Evolutionary conservation across 2,797 vertebrate species (phyloP).

Genomic region (Pelodytes ibericus): DNA sequence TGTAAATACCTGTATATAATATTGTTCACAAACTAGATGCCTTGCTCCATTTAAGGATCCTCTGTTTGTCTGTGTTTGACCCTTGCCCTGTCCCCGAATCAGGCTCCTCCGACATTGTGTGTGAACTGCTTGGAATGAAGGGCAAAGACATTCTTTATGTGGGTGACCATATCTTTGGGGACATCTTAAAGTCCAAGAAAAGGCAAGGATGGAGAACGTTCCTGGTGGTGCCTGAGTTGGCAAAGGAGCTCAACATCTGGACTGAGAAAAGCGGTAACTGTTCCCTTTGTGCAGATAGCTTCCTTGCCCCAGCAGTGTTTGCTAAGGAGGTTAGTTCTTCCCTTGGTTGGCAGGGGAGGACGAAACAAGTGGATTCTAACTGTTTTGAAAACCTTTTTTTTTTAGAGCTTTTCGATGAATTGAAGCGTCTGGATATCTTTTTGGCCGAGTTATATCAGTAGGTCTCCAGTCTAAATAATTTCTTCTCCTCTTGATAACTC

Average conservation of each 20-base stretch:
- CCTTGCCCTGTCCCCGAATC: rapidly evolving
- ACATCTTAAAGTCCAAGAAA: slow-evolving; percentile 92
- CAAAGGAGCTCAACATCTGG: slow-evolving; percentile 83
- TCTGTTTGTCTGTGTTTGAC: not conserved
- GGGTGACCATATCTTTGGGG: slow-evolving; percentile 88
- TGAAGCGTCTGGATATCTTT: slow-evolving; percentile 76
- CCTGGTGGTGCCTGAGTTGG: slow-evolving; percentile 85
- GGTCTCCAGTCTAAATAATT: slow-evolving; percentile 55
- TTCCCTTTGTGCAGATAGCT: too few species aligned
- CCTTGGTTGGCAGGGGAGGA: too few species aligned
- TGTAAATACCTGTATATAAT: too few species aligned
- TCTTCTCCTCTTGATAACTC: not conserved
- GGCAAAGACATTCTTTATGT: slow-evolving; percentile 87
- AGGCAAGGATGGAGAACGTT: slow-evolving; percentile 87
- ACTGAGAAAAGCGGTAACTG: slow-evolving; percentile 78
- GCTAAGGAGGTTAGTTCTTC: too few species aligned
- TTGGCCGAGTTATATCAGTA: slow-evolving; percentile 80
- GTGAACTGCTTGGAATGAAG: slow-evolving; percentile 78
- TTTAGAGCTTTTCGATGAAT: slow-evolving; percentile 80
- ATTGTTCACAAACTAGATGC: not conserved
- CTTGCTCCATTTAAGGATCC: not conserved
- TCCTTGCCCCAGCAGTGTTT: too few species aligned
- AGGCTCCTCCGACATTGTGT: slow-evolving; percentile 83
- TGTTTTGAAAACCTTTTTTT: too few species aligned
- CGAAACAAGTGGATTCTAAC: too few species aligned